phyloP scores from a whole-genome alignment of 2,888 invertebrate genomes.

The Caenorhabditis japonica region DNA sequence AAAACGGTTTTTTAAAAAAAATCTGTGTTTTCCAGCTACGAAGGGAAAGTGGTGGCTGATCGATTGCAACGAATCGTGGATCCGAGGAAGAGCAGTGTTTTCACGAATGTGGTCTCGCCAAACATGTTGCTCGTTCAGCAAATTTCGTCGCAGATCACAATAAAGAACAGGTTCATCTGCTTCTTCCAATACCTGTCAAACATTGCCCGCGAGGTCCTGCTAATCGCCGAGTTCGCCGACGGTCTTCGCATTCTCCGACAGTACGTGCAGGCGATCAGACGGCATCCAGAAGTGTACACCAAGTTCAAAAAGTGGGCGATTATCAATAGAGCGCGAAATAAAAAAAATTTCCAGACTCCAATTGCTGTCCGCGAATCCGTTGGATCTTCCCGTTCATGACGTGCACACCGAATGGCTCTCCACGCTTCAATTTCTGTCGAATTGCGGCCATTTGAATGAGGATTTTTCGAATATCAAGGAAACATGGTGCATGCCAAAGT shows the following conservation, averaged over 20 bases:
- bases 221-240: constrained; percentile 1
- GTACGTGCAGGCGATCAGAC: constrained; percentile 14
- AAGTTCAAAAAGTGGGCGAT: constrained; percentile 13
- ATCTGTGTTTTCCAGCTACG: constrained; percentile 32
- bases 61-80: constrained; percentile 18
- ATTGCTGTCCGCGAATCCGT: neutral
- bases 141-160: constrained; percentile 1
- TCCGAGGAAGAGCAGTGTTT: constrained; percentile 9
- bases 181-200: constrained; percentile 26
- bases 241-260: constrained; percentile 3
- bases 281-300: constrained; percentile 12
- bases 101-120: constrained; percentile 15
- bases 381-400: constrained; percentile 12
- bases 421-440: constrained; percentile 23
- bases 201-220: constrained; percentile 15
- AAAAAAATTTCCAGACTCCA: constrained; percentile 16
- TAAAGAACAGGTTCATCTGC: constrained; percentile 37
- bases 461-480: constrained; percentile 6
- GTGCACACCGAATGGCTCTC: constrained; percentile 19
- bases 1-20: neutral
- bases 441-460: neutral
- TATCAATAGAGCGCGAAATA: too few relatives aligned
- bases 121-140: constrained; percentile 13
- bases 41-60: constrained; percentile 34
- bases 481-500: constrained; percentile 29